Base-by-base conservation (phyloP, 2,113 vertebrate genomes). In the Taurulus bubalis region DNA sequence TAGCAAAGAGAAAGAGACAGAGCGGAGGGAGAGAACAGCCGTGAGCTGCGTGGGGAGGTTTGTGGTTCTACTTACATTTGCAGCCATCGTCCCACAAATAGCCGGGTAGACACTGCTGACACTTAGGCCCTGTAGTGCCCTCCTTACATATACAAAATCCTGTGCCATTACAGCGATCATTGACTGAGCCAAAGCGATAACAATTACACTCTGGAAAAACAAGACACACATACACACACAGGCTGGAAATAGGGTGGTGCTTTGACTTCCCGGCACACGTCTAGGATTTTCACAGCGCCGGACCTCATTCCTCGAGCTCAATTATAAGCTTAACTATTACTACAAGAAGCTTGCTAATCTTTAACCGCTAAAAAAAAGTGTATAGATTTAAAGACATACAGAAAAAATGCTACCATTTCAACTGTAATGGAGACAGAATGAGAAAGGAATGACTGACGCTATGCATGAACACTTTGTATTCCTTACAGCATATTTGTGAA, bases 61-160 rank as follows among this genome's bases (percentile, higher is more conserved):
- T 53, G 88, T 45, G 95, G 89, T 93, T 94, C 79, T 97, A 98
- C 98, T 99, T 97, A 99, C 98, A 96, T 98, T 97, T 98, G 93
- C 98, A 99, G 96, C 97, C 96, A 95, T 95, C 93, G 96, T 97
- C 96, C 98, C 98, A 99, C 95, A 97, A 96, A 98, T 97, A 98
- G 94, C 97, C 97, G 75, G 96, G 96, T 91, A 98, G 97, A 97
- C 98, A 99, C 93, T 97, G 95, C 94, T 96, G 96, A 96, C 98
- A 99, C 94, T 97, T 98, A 93, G 95, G 95, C 95, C 98, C 98
- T 95, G 97, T 96, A 5, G 97, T 94, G 95, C 98, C 97, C 93
- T 96, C 95, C 96, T 99, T 99, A 98, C 98, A 99, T 95, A 96
- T 96, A 98, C 98, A 99, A 96, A 96, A 96, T 97, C 98, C 98